phyloP scores from a whole-genome alignment of 2,113 vertebrate genomes.

The Myotis davidii region DNA sequence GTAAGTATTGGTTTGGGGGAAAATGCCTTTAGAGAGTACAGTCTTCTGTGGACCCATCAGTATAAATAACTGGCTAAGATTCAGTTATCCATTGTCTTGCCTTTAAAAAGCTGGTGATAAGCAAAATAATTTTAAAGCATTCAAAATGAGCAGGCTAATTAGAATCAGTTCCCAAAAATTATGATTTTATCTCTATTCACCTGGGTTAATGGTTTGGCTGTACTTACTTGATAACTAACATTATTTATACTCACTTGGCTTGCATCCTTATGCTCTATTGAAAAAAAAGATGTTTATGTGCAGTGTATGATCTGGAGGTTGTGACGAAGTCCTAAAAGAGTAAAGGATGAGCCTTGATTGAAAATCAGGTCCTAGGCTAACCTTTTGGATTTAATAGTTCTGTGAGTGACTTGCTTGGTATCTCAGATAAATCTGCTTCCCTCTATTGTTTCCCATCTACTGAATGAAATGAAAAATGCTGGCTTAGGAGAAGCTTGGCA shows the following conservation, averaged over 20 bases:
- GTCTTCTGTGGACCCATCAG: neutral
- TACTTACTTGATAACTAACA: neutral
- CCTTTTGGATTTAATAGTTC: constrained; percentile 12
- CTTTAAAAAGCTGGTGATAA: neutral
- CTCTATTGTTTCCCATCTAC: neutral
- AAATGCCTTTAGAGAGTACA: neutral
- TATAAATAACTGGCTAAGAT: neutral
- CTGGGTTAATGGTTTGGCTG: neutral
- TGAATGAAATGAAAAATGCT: constrained; percentile 11
- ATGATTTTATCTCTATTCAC: constrained; percentile 31
- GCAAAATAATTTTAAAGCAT: constrained; percentile 17
- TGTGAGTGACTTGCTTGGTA: neutral
- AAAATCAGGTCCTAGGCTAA: neutral
- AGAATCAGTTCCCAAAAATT: neutral
- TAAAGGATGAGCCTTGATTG: neutral
- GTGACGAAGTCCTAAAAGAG: neutral
- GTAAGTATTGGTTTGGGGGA: neutral
- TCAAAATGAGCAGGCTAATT: neutral
- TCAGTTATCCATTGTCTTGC: neutral
- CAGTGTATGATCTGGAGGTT: neutral
- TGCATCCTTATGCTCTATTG: neutral
- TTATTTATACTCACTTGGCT: neutral
- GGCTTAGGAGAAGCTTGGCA: constrained; percentile 6
- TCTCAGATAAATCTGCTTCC: neutral
- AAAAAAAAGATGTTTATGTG: neutral